A percentile compares a stretch with the other conserved stretches of the same genome.
These are phyloP conservation scores for Mormoops blainvillei DNA, from an alignment of 2,113 vertebrate species.

Conservation along the genomic window DNA sequence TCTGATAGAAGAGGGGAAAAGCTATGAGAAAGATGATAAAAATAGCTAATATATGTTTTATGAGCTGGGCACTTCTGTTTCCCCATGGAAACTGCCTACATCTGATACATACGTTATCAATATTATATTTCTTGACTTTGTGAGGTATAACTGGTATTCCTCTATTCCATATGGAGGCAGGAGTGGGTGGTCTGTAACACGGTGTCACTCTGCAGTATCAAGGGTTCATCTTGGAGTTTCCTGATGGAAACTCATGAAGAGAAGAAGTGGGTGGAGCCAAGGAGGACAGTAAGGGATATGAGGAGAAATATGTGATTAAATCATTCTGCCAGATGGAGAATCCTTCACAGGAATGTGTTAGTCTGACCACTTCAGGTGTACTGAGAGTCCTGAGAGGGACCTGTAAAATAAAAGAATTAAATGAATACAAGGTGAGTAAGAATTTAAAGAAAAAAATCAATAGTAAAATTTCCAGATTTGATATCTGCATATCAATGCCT, in stretches of 20 bases:
- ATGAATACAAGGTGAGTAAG: neutral
- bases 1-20: neutral
- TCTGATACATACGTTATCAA: neutral
- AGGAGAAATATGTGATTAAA: neutral
- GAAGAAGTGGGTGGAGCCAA: accelerated
- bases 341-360: neutral
- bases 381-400: neutral
- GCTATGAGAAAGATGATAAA: neutral
- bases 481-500: neutral
- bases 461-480: neutral
- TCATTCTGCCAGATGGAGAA: neutral
- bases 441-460: neutral
- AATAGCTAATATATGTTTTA: neutral
- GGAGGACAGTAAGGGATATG: neutral
- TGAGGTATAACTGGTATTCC: neutral
- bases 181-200: neutral
- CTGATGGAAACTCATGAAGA: neutral
- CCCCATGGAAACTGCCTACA: neutral
- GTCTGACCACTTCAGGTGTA: neutral
- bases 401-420: neutral
- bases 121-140: neutral
- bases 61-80: neutral
- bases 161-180: neutral
- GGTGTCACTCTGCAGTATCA: neutral
- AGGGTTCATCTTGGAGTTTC: neutral